phyloP scores from a whole-genome alignment of 2,797 vertebrate genomes.

The Rhincodon typus region DNA sequence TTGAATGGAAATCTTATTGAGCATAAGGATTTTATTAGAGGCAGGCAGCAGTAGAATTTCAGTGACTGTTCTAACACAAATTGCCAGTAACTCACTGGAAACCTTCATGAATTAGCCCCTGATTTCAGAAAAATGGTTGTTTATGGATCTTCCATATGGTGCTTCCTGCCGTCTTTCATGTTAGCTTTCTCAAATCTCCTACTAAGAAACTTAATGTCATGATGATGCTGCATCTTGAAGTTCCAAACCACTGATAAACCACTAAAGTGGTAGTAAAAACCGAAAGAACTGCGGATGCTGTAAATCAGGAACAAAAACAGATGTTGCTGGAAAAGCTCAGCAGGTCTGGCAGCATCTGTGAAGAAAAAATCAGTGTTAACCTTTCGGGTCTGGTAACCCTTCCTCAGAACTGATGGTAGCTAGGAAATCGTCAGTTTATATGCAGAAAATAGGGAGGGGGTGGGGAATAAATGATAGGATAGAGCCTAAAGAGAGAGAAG shows the following conservation, averaged over 20 bases:
- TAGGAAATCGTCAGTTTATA: too few relatives aligned
- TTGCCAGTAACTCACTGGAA: slow-evolving; percentile 14
- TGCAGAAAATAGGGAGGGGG: too few relatives aligned
- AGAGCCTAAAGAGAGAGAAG: too few relatives aligned
- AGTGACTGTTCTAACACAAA: slow-evolving; percentile 9
- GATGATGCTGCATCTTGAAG: background rate
- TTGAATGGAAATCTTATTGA: slow-evolving; percentile 24
- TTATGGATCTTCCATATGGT: slow-evolving; percentile 31
- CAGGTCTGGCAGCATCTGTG: too few relatives aligned
- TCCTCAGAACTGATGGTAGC: too few relatives aligned
- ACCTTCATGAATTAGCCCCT: slow-evolving; percentile 16
- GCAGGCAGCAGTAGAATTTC: slow-evolving; percentile 25
- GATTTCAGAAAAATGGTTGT: slow-evolving; percentile 29
- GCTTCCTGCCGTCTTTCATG: slow-evolving; percentile 6
- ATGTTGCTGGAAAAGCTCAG: too few relatives aligned
- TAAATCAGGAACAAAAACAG: too few relatives aligned
- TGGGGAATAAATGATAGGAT: too few relatives aligned
- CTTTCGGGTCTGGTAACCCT: too few relatives aligned
- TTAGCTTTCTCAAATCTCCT: slow-evolving; percentile 2
- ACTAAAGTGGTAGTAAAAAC: background rate
- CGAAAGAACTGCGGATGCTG: too few relatives aligned
- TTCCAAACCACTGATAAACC: background rate
- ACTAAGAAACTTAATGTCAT: background rate
- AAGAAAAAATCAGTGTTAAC: too few relatives aligned
- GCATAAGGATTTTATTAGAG: slow-evolving; percentile 26